Percentiles rank a stretch among this genome's conserved stretches.
Conservation (phyloP, 2,888 invertebrate species). For the Baccha elongata region DNA sequence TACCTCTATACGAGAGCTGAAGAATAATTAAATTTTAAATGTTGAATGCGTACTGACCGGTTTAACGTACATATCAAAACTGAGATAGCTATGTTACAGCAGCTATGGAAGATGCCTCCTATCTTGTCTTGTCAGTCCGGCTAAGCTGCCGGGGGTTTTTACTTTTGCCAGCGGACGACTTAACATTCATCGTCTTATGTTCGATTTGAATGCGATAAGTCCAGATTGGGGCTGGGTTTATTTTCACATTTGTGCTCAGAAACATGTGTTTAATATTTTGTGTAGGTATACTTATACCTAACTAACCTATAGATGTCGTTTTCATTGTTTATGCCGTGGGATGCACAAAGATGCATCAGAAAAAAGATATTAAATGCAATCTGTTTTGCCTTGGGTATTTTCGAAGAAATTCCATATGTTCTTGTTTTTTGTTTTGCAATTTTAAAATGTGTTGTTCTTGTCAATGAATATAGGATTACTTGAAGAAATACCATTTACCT, state of each 20-base stretch:
- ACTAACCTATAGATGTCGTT: too few relatives aligned
- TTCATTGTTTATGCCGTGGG: background rate
- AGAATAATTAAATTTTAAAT: slow-evolving; percentile 1
- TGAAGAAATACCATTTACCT: too few relatives aligned
- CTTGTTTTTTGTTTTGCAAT: too few relatives aligned
- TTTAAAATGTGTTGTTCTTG: too few relatives aligned
- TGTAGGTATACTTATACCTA: too few relatives aligned
- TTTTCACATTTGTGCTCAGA: slow-evolving; percentile 37
- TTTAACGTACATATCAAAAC: slow-evolving; percentile 58
- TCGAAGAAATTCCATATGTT: background rate
- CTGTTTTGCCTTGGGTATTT: background rate
- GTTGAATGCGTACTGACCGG: slow-evolving; percentile 65
- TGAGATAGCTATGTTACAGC: slow-evolving; percentile 30
- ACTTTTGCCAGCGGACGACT: slow-evolving; percentile 13
- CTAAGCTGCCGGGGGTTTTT: slow-evolving; percentile 40
- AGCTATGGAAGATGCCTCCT: slow-evolving; percentile 50
- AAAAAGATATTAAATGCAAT: background rate
- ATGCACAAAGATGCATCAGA: background rate
- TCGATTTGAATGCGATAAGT: slow-evolving; percentile 35
- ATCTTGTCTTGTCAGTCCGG: slow-evolving; percentile 30
- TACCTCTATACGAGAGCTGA: slow-evolving; percentile 23
- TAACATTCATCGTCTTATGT: slow-evolving; percentile 19
- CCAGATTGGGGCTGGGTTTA: slow-evolving; percentile 43
- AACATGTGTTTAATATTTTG: background rate
- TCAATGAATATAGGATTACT: too few relatives aligned